Evolutionary conservation across 2,888 invertebrate species (phyloP), one percentile per base, ranked within the genome.

Genomic region (Eumacrocentrus americanus): DNA sequence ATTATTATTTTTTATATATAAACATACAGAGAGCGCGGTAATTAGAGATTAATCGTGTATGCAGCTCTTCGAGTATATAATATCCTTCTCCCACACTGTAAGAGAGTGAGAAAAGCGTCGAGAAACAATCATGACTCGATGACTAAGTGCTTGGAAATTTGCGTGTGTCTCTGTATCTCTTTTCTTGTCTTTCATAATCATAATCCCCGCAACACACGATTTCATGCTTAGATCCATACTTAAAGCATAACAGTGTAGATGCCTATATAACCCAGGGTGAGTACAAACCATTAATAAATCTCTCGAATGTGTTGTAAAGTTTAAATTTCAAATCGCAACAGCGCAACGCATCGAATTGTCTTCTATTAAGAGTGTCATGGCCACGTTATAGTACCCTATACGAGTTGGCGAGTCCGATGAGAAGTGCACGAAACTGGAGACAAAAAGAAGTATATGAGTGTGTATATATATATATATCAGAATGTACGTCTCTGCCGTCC

Each of bases 311-410:
- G 29, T 9, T 22, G 7, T 72, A 71, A 67, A 61, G 69, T 72
- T 74, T 72, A 73, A 76, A 75, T 76, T 77, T 76, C 71, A 74
- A 77, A 76, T 76, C 73, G 74, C 72, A n/a, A 69, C 14, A 38
- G 51, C 29, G 37, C 56, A 63, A 65, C 57, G 78, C 73, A 73
- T 75, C 70, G 70, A 78, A 77, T 79, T 77, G 76, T 78, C 78
- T 76, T 72, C 74, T 74, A 78, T 78, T 79, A 76, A 75, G 77
- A 78, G 77, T 78, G 79, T 79, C 79, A 79, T 75, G 79, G 79
- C 73, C 78, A 71, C 58, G 58, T 64, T 52, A 35, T 61, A 60
- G 54, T 61, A 61, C 59, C 58, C 60, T 23, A 25, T n/a, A 35
- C 52, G 54, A 50, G 47, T 53, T 25, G 20, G 61, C 44, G 38